Conservation (phyloP, 2,113 vertebrate genomes). For the Uria lomvia region DNA sequence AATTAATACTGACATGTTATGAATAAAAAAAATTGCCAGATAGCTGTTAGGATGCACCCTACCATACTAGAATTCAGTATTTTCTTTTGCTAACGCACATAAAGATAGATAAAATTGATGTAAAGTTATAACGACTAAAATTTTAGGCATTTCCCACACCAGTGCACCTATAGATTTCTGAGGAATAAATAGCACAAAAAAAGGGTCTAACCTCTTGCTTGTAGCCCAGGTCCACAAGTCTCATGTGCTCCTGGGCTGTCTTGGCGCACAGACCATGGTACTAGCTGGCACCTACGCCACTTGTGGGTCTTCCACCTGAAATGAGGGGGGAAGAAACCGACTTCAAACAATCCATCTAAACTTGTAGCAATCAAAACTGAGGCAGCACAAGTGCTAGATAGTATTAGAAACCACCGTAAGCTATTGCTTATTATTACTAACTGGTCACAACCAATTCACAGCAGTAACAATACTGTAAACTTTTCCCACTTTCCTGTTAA, state of each 20-base stretch:
- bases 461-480: neutral
- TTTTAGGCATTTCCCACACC: neutral
- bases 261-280: conserved; percentile 88
- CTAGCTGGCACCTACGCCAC: conserved; percentile 94
- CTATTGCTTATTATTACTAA: neutral
- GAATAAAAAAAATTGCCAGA: neutral
- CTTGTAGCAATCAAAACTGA: neutral
- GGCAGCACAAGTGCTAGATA: neutral
- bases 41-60: neutral
- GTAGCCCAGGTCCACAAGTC: conserved; percentile 90
- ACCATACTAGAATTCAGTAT: neutral
- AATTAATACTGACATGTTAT: neutral
- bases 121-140: neutral
- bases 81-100: neutral
- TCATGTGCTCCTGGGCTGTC: conserved; percentile 87
- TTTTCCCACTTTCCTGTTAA: neutral
- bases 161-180: neutral
- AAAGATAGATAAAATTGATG: neutral
- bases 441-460: neutral
- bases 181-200: neutral
- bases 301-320: conserved; percentile 97
- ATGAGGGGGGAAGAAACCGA: neutral
- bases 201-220: conserved; percentile 86
- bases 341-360: neutral
- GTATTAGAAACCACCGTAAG: neutral